Evolutionary conservation across 2,113 vertebrate genomes (phyloP).

Genomic region (Hirundichthys speculiger): DNA sequence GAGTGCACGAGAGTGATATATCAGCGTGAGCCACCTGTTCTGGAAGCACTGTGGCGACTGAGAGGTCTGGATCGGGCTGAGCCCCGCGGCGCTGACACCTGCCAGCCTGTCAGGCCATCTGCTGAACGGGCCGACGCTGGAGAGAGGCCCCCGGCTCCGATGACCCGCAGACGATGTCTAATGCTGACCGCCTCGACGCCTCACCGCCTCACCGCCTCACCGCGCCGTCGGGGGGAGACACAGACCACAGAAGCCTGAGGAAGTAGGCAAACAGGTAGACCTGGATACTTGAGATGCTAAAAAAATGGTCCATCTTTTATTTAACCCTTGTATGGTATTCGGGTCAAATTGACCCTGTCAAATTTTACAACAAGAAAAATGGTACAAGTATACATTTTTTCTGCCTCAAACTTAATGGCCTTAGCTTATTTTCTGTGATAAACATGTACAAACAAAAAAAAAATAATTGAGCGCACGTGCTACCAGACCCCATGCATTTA

Average conservation of each 20-base stretch:
- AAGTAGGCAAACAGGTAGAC: neutral
- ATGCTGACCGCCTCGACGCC: conserved; percentile 40
- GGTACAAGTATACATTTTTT: too few relatives aligned
- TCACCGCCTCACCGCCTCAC: conserved; percentile 12
- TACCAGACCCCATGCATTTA: too few relatives aligned
- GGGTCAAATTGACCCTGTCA: too few relatives aligned
- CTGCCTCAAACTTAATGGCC: too few relatives aligned
- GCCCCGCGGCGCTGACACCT: conserved; percentile 60
- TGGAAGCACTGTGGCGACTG: conserved; percentile 29
- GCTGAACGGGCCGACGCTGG: conserved; percentile 36
- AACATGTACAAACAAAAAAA: too few relatives aligned
- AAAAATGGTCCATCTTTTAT: too few relatives aligned
- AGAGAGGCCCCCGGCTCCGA: conserved; percentile 41
- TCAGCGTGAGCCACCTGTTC: conserved; percentile 66
- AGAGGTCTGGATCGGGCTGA: conserved; percentile 46
- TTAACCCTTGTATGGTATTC: too few relatives aligned
- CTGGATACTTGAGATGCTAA: too few relatives aligned
- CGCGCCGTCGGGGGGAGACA: conserved; percentile 40
- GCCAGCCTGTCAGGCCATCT: conserved; percentile 62
- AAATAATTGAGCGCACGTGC: too few relatives aligned
- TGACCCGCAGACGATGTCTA: conserved; percentile 52
- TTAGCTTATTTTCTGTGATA: too few relatives aligned
- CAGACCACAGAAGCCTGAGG: conserved; percentile 24
- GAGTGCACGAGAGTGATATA: conserved; percentile 20
- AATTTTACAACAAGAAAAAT: too few relatives aligned